Percentiles rank a stretch among this genome's conserved stretches.
Conservation (phyloP, 2,113 vertebrate genomes). For the Apodemus speciosus region DNA sequence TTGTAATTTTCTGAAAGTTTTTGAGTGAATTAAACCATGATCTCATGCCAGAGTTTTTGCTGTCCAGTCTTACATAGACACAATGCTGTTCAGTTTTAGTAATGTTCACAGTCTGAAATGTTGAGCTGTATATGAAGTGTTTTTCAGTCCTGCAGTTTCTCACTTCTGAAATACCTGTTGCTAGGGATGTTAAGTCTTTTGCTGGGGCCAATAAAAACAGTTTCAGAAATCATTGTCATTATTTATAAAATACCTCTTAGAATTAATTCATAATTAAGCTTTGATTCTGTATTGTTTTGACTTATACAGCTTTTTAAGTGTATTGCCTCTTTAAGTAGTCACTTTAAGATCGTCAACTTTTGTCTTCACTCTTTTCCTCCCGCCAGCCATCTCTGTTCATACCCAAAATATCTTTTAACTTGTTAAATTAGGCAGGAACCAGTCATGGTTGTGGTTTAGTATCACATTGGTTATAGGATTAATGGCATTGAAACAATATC, state of each 20-base stretch:
- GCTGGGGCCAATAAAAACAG: constrained; percentile 39
- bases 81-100: constrained; percentile 26
- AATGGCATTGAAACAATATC: background rate
- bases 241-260: background rate
- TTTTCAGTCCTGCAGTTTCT: constrained; percentile 44
- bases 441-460: constrained; percentile 17
- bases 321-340: constrained; percentile 30
- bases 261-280: constrained; percentile 21
- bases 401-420: constrained; percentile 21
- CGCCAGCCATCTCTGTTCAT: background rate
- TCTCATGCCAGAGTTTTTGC: background rate
- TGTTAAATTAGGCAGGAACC: constrained; percentile 16
- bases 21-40: background rate
- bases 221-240: background rate
- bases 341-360: background rate
- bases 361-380: background rate
- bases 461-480: background rate
- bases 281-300: constrained; percentile 52
- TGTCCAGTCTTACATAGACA: background rate
- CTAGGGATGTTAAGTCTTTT: constrained; percentile 32
- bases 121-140: constrained; percentile 32
- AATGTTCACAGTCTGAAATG: constrained; percentile 9
- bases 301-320: constrained; percentile 40
- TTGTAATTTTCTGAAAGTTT: constrained; percentile 3
- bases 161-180: background rate